A percentile compares a stretch with the other conserved stretches of the same genome.
Evolutionary conservation across 2,113 vertebrate species (phyloP).

Genomic region (Crypturellus undulatus): DNA sequence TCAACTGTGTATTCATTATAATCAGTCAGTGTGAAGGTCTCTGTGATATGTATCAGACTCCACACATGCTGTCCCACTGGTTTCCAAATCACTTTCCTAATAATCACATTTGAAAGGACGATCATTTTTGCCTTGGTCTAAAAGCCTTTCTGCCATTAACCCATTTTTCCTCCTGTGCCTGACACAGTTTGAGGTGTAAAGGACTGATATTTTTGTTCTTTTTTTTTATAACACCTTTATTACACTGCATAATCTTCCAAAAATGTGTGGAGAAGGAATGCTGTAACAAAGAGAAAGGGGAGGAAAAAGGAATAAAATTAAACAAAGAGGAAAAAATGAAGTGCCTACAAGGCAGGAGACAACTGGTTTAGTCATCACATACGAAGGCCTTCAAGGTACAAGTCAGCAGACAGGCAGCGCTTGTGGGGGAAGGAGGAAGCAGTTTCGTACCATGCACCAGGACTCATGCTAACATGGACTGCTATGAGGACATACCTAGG

Average conservation of each 20-base stretch:
- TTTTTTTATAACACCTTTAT: background rate
- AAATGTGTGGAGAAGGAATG: background rate
- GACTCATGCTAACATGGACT: background rate
- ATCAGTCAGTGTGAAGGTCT: slow-evolving; percentile 62
- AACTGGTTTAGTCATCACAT: background rate
- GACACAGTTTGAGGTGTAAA: background rate
- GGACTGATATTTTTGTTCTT: background rate
- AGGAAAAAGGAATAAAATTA: background rate
- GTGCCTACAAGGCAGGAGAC: background rate
- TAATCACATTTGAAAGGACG: slow-evolving; percentile 2
- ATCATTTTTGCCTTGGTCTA: slow-evolving; percentile 39
- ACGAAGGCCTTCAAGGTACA: background rate
- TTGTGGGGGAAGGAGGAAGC: background rate
- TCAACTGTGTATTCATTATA: slow-evolving; percentile 65
- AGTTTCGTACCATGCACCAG: accelerated
- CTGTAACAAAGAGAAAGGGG: background rate
- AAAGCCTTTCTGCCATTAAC: slow-evolving; percentile 37
- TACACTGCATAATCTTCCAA: background rate
- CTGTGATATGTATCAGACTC: slow-evolving; percentile 33
- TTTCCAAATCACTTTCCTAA: slow-evolving; percentile 52
- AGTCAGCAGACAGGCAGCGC: background rate
- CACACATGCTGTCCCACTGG: background rate
- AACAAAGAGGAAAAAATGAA: background rate
- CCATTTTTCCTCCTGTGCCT: background rate
- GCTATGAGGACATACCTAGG: background rate